phyloP scores from a whole-genome alignment of 2,888 invertebrate genomes.

The Drosophila acutilabella region DNA sequence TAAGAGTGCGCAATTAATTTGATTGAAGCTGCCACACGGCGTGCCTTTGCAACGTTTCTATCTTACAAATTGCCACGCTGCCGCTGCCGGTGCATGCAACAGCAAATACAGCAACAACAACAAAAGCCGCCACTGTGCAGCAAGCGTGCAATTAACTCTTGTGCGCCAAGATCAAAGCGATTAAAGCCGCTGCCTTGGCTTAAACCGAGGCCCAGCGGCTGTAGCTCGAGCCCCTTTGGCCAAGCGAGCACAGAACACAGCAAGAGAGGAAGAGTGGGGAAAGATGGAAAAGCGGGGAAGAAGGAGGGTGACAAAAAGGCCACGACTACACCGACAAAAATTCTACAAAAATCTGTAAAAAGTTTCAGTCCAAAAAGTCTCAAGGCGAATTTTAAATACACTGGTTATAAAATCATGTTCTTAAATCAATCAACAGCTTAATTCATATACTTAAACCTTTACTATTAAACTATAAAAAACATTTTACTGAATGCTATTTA shows the following conservation, averaged over 20 bases:
- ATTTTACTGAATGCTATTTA: no score
- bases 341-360: no score
- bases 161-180: slow-evolving; percentile 83
- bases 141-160: slow-evolving; percentile 84
- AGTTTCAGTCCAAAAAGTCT: no score
- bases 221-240: slow-evolving; percentile 19
- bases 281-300: no score
- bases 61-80: slow-evolving; percentile 71
- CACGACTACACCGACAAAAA: no score
- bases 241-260: slow-evolving; percentile 11
- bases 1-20: slow-evolving; percentile 81
- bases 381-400: no score
- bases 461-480: no score
- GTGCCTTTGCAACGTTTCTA: slow-evolving; percentile 73
- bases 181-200: slow-evolving; percentile 73
- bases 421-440: no score
- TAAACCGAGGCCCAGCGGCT: slow-evolving; percentile 17
- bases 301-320: no score
- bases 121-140: slow-evolving; percentile 71
- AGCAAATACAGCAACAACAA: slow-evolving; percentile 27
- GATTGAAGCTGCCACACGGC: slow-evolving; percentile 84
- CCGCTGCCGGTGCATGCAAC: slow-evolving; percentile 44
- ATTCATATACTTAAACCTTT: no score
- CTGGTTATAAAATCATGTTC: no score
- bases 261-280: no score